Conservation (phyloP, 2,888 invertebrate species). For the Stomorhina lunata region DNA sequence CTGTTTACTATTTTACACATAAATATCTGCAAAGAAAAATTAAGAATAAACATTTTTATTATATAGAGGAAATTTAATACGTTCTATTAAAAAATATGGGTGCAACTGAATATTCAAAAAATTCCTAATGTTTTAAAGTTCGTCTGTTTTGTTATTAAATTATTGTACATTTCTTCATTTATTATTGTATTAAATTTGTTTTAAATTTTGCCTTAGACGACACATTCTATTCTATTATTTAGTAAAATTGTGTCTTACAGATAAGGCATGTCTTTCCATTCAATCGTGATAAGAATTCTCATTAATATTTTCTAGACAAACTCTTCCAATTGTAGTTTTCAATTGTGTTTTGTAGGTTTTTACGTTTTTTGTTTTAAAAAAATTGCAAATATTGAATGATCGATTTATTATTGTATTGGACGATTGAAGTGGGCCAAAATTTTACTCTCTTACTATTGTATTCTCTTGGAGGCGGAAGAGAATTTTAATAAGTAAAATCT, state of each 20-base stretch:
- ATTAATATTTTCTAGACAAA: constrained; percentile 25
- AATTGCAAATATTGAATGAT: constrained; percentile 19
- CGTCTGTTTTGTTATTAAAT: background rate
- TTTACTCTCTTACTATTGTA: background rate
- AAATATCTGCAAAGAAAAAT: constrained; percentile 18
- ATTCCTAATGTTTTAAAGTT: background rate
- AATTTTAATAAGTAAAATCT: background rate
- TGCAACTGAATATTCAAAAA: constrained; percentile 30
- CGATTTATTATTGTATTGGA: background rate
- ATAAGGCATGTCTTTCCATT: constrained; percentile 63
- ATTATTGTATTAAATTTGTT: constrained; percentile 12
- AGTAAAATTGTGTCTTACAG: constrained; percentile 56
- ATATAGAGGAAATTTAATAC: background rate
- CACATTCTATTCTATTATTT: constrained; percentile 39
- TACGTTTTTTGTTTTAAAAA: constrained; percentile 12
- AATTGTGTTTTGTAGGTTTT: background rate
- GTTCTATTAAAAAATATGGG: constrained; percentile 33
- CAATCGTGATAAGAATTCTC: constrained; percentile 63
- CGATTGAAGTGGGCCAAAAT: background rate
- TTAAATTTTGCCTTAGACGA: constrained; percentile 44
- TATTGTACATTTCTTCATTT: constrained; percentile 1
- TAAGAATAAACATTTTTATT: background rate
- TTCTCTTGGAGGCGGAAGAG: background rate
- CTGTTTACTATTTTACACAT: background rate
- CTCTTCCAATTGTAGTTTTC: constrained; percentile 41